Base-by-base conservation (phyloP, 2,797 vertebrate species). In the Siniperca undulata region DNA sequence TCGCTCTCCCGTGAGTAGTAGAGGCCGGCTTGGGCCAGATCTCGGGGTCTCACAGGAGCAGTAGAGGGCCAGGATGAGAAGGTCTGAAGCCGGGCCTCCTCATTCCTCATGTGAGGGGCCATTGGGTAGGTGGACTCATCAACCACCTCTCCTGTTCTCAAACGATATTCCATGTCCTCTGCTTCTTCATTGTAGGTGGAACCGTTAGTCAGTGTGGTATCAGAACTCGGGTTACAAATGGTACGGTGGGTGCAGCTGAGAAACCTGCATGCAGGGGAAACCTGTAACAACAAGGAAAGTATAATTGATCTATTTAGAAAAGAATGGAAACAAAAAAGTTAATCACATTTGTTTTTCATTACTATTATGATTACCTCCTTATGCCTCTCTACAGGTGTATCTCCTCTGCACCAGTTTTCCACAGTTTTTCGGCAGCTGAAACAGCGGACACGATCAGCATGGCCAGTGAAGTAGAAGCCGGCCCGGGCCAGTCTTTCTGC, bases 391-490 rank as follows among this genome's bases (percentile, higher is more conserved):
- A 96, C 73, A 27, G 97, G 97, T 7, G 90, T 92, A 84, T 99
- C 97, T 50, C 94, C 98, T 3, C 65, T 91, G 0, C 84, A 74
- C 99, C 99, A 99, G 91, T 97, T 96, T 89, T 97, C 97, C 70
- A 97, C 36, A n/a, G 92, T 94, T 7, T 84, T 91, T 7, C 88
- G 88, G 92, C 98, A 99, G 86, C 97, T 96, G 91, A 98, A 99
- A 92, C 99, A 99, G 75, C 93, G 80, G n/a, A 98, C 98, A 0
- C 92, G 93, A 87, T 99, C 98, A 3, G 95, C 93, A 24, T 92
- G 81, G 46, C 98, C 99, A 0, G 97, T 97, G 82, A 97, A 98
- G 78, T 97, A 96, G 91, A 99, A 98, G 46, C 98, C 99, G 19
- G 98, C 98, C 40, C 91, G 92, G 24, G 98, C 98, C 64, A 99